These are phyloP conservation scores for Drosophila hamatofila DNA, from an alignment of 2,888 invertebrate genomes.

Conservation along the genomic window DNA sequence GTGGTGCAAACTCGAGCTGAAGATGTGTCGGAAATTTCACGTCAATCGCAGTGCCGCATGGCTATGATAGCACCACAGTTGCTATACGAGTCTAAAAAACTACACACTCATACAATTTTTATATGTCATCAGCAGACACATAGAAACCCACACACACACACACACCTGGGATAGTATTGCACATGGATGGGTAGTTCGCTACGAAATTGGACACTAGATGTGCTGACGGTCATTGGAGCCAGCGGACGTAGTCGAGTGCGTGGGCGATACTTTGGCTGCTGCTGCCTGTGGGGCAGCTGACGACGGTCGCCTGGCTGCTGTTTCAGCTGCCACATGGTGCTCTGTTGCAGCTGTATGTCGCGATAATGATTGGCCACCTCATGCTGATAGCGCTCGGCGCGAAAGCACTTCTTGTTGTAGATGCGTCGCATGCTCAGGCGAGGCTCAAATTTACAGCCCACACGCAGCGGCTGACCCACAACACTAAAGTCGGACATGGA, in stretches of 20 bases:
- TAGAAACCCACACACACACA: conserved; percentile 17
- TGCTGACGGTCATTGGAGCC: conserved; percentile 23
- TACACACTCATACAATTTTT: conserved; percentile 16
- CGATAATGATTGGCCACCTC: conserved; percentile 84
- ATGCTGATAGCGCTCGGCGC: conserved; percentile 67
- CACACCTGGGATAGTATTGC: conserved; percentile 78
- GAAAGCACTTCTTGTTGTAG: conserved; percentile 68
- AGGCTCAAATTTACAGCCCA: conserved; percentile 48
- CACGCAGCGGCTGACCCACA: conserved; percentile 62
- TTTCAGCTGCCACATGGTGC: conserved; percentile 20
- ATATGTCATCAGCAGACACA: conserved; percentile 52
- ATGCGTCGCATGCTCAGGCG: conserved; percentile 71
- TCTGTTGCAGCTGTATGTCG: conserved; percentile 74
- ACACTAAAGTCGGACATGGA: conserved; percentile 55
- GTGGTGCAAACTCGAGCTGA: conserved; percentile 52
- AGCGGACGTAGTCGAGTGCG: conserved; percentile 44
- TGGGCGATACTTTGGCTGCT: conserved; percentile 24
- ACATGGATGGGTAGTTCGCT: conserved; percentile 69
- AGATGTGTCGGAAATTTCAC: conserved; percentile 69
- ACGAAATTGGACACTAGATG: conserved; percentile 59
- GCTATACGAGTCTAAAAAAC: neutral
- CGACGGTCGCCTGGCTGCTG: conserved; percentile 14
- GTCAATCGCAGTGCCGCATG: conserved; percentile 44
- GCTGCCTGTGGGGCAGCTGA: conserved; percentile 34
- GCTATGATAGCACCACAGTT: conserved; percentile 19